Evolutionary conservation across 2,888 invertebrate genomes (phyloP).

Genomic region (Mesochorus sp.): DNA sequence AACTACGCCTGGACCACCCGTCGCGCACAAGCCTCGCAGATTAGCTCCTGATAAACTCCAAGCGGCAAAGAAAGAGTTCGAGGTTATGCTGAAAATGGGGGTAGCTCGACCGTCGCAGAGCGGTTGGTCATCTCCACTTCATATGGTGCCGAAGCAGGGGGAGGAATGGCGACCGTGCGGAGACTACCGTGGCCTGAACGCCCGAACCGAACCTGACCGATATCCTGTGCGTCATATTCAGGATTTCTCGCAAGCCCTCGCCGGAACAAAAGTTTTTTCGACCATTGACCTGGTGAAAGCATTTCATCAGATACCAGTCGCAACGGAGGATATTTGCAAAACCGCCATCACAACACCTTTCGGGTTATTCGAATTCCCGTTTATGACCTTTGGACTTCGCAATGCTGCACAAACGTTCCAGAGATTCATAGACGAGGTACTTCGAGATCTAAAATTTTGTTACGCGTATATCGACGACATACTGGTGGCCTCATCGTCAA

Average conservation of each 20-base stretch:
- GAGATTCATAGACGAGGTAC: slow-evolving; percentile 75
- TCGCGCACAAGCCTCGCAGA: too few relatives aligned
- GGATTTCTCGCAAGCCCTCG: slow-evolving; percentile 60
- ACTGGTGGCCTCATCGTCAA: slow-evolving; percentile 15
- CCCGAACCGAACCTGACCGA: slow-evolving; percentile 68
- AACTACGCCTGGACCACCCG: too few relatives aligned
- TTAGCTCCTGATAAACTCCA: too few relatives aligned
- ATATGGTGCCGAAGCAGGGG: slow-evolving; percentile 74
- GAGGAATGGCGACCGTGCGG: slow-evolving; percentile 77
- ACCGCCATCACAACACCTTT: slow-evolving; percentile 63
- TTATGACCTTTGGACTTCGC: slow-evolving; percentile 70
- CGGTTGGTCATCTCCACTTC: slow-evolving; percentile 73
- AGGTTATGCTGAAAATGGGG: too few relatives aligned
- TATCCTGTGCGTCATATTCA: slow-evolving; percentile 66
- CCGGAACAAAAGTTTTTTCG: slow-evolving; percentile 66
- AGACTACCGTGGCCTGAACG: slow-evolving; percentile 75
- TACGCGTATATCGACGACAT: slow-evolving; percentile 75
- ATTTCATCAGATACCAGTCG: slow-evolving; percentile 73
- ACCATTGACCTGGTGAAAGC: slow-evolving; percentile 68
- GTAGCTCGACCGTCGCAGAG: slow-evolving; percentile 65
- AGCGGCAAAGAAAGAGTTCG: too few relatives aligned
- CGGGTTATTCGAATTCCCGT: slow-evolving; percentile 67
- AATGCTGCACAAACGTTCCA: slow-evolving; percentile 77
- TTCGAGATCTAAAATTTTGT: slow-evolving; percentile 71
- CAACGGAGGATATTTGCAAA: slow-evolving; percentile 25